Evolutionary conservation across 92 coral and sea anemone genomes (phyloP), one percentile per base, ranked within the genome.

Genomic region (Porites cylindrica): DNA sequence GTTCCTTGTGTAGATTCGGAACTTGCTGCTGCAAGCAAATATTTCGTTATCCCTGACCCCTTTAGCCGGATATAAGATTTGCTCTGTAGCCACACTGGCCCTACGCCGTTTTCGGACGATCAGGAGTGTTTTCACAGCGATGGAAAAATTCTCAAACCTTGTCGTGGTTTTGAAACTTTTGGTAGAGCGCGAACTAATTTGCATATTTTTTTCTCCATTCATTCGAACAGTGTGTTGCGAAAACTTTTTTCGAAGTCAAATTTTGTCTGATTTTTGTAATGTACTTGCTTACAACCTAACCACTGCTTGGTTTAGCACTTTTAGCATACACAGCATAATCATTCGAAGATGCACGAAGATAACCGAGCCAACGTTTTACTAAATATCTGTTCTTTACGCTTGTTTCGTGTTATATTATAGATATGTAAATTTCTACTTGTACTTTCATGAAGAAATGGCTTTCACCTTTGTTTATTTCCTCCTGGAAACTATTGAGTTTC

Each of bases 131-230:
- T 67, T 62, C 8, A 6, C 59, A n/a, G 54, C 83, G 59, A 66
- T 77, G 76, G 82, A 54, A 77, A 85, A 85, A 65, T 66, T 85
- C 76, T 66, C 8, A 29, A 21, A 85, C 67, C 54, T 76, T 77
- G 70, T n/a, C 61, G 53, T 82, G 98, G 89, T 90, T 95, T 88
- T 47, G 68, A 82, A 95, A 95, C 93, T 92, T 95, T 95, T 91
- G 80, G 84, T 88, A 79, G 70, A 82, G 76, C 88, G 89, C 78
- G 88, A 81, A 85, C 98, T 95, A 83, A 95, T 95, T 95, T 93
- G 98, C 98, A 95, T 95, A 95, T 88, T 85, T 94, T 90, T 94
- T 95, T 84, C 90, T 79, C 86, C 96, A 94, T 94, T 94, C 98
- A 95, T 95, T 95, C 96, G 92, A 78, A 62, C 72, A 14, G 66